Conservation (phyloP, 2,113 vertebrate genomes). For the Eulemur macaco region DNA sequence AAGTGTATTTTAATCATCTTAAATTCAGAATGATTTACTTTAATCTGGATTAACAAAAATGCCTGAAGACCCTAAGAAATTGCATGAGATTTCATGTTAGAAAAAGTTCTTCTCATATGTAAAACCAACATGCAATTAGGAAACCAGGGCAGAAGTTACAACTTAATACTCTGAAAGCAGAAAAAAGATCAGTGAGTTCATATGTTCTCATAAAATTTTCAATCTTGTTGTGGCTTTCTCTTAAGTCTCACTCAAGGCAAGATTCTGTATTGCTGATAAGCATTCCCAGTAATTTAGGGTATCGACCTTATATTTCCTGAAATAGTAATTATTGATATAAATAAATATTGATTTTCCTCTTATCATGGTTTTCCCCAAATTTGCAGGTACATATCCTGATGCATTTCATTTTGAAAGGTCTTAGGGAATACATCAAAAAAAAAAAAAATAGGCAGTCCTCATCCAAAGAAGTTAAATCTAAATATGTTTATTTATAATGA, state of each 20-base stretch:
- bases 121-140: neutral
- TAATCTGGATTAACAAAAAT: constrained; percentile 49
- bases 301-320: neutral
- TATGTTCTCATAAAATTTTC: neutral
- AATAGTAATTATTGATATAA: neutral
- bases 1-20: constrained; percentile 16
- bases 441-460: neutral
- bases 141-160: neutral
- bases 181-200: neutral
- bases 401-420: neutral
- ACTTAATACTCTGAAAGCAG: neutral
- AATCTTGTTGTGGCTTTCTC: neutral
- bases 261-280: neutral
- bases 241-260: neutral
- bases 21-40: neutral
- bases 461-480: neutral
- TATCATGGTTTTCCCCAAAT: neutral
- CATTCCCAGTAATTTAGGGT: neutral
- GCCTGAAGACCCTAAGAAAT: neutral
- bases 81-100: neutral
- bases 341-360: neutral
- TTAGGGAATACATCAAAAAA: neutral
- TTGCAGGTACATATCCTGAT: neutral
- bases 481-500: neutral
- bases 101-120: neutral